Evolutionary conservation across 2,888 invertebrate species (phyloP).

Genomic region (Tipula lateralis): DNA sequence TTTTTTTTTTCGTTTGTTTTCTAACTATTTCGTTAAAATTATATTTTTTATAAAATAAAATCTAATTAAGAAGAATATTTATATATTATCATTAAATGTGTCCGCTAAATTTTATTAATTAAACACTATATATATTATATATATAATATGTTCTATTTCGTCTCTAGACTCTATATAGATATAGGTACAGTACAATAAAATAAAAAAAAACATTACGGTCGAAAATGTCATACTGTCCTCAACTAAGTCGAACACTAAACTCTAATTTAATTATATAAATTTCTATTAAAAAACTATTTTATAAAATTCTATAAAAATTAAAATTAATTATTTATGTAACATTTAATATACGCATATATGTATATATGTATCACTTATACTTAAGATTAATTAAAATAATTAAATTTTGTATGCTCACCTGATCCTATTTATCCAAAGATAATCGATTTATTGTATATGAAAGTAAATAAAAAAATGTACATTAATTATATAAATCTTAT

Average conservation of each 20-base stretch:
- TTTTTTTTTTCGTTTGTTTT: constrained; percentile 29
- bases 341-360: neutral
- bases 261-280: neutral
- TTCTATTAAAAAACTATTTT: neutral
- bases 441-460: neutral
- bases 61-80: neutral
- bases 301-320: neutral
- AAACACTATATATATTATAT: neutral
- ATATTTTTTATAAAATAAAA: neutral
- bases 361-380: neutral
- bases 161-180: neutral
- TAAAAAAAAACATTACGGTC: neutral
- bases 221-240: neutral
- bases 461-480: neutral
- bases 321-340: neutral
- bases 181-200: neutral
- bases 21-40: neutral
- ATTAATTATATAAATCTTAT: neutral
- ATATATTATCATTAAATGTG: neutral
- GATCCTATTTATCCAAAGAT: neutral
- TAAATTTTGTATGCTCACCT: neutral
- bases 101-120: neutral
- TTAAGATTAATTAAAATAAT: neutral
- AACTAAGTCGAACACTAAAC: neutral
- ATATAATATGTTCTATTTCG: neutral